Conservation (phyloP, 2,113 vertebrate genomes). For the Rhombomys opimus region DNA sequence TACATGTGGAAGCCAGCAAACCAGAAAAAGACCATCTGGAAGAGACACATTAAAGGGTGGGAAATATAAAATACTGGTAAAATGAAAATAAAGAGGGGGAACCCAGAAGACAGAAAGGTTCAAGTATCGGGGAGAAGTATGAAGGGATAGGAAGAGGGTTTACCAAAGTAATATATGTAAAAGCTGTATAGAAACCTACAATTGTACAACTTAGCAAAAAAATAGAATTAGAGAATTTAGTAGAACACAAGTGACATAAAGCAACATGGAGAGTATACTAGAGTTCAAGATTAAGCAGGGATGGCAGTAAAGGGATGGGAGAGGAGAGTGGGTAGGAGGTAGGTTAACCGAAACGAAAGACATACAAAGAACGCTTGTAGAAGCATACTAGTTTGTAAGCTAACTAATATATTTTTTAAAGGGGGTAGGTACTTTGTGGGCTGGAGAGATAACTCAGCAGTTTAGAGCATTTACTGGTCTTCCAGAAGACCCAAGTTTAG, state of each 20-base stretch:
- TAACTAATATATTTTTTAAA: too few relatives aligned
- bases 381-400: neutral
- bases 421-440: neutral
- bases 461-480: neutral
- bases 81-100: neutral
- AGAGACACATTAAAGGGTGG: neutral
- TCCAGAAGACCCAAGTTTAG: neutral
- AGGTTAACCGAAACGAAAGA: neutral
- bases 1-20: neutral
- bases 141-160: neutral
- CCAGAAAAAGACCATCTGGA: neutral
- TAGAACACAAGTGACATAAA: neutral
- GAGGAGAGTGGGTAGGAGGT: neutral
- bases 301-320: neutral
- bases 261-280: neutral
- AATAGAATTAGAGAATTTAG: neutral
- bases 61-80: neutral
- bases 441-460: neutral
- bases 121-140: neutral
- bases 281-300: neutral
- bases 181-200: neutral
- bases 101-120: neutral
- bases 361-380: neutral
- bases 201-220: neutral
- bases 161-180: neutral